phyloP scores from a whole-genome alignment of 2,888 invertebrate genomes.

The Augiades crinisus region DNA sequence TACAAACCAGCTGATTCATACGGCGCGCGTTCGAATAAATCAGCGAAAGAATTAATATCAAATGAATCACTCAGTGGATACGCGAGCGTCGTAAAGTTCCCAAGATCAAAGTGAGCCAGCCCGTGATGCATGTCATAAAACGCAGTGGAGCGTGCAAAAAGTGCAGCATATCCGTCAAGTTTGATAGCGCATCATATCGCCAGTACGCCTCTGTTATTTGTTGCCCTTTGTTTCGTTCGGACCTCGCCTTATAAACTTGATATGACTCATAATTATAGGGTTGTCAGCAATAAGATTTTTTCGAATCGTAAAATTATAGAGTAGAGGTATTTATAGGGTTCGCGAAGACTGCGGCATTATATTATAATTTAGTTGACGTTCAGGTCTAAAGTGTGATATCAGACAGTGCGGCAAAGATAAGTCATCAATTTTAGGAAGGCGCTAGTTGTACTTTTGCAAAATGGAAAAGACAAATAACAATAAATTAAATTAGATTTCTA shows the following conservation, averaged over 20 bases:
- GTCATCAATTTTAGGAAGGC: too few species aligned
- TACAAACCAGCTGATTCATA: not conserved
- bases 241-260: constrained; percentile 31
- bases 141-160: constrained; percentile 8
- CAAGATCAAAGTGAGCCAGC: constrained; percentile 13
- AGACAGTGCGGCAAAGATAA: too few species aligned
- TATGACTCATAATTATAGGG: constrained; percentile 14
- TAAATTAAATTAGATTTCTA: too few species aligned
- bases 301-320: not conserved
- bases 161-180: constrained; percentile 11
- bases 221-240: constrained; percentile 37
- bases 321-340: not conserved
- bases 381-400: too few species aligned
- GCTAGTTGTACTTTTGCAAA: too few species aligned
- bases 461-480: too few species aligned
- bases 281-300: not conserved
- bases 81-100: not conserved
- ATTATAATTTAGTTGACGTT: too few species aligned
- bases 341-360: too few species aligned
- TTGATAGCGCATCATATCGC: constrained; percentile 7
- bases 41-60: not conserved
- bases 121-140: not conserved
- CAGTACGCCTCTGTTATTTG: constrained; percentile 32
- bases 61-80: constrained; percentile 4
- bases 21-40: not conserved